Evolutionary conservation across 2,797 vertebrate genomes (phyloP).

Genomic region (Acipenser ruthenus): DNA sequence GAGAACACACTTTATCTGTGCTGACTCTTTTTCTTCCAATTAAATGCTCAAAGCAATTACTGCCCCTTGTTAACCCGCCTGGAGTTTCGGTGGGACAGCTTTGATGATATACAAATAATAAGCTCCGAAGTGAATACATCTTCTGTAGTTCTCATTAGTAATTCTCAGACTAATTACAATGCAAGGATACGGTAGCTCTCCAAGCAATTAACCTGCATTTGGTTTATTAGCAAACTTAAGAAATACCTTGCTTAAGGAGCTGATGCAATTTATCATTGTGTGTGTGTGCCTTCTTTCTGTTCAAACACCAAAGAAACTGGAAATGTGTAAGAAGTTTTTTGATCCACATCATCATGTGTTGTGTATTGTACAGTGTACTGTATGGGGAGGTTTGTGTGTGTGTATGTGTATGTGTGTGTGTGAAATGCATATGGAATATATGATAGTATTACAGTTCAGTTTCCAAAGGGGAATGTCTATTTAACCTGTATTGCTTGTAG

Average conservation of each 20-base stretch:
- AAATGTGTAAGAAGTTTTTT: not conserved
- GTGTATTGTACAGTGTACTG: too few species aligned
- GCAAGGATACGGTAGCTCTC: not conserved
- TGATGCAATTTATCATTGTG: not conserved
- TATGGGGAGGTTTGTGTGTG: too few species aligned
- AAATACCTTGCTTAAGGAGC: not conserved
- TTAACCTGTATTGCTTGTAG: too few species aligned
- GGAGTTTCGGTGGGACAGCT: not conserved
- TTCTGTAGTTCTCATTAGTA: not conserved
- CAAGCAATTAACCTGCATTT: not conserved
- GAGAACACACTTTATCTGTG: too few species aligned
- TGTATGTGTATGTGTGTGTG: too few species aligned
- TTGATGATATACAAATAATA: not conserved
- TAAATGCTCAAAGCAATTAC: too few species aligned
- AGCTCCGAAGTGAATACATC: slow-evolving; percentile 1
- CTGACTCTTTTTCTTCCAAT: too few species aligned
- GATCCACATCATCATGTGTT: not conserved
- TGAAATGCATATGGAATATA: too few species aligned
- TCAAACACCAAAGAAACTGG: too few species aligned
- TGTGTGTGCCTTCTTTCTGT: not conserved
- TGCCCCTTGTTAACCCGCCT: not conserved
- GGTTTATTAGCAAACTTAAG: not conserved
- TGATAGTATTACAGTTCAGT: too few species aligned
- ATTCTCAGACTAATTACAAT: slow-evolving; percentile 2
- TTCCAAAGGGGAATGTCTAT: too few species aligned